phyloP scores from a whole-genome alignment of 1,140 invertebrate species.

The Diorhabda sublineata region DNA sequence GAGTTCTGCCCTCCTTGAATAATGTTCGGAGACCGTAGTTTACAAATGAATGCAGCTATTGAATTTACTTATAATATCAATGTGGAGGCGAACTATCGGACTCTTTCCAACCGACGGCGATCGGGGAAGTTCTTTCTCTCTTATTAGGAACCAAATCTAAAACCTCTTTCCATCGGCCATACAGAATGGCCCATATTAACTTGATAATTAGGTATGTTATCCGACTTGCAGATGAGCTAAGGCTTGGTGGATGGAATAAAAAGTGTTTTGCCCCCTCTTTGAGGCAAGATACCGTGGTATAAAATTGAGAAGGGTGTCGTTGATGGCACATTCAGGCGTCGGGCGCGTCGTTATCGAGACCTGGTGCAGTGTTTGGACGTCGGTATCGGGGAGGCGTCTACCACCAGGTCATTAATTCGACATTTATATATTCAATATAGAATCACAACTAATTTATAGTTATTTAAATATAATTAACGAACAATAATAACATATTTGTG shows the following conservation, averaged over 20 bases:
- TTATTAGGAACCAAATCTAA: conserved; percentile 41
- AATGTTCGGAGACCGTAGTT: conserved; percentile 53
- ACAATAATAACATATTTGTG: too few species aligned
- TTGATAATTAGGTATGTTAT: conserved; percentile 87
- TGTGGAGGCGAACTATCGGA: conserved; percentile 48
- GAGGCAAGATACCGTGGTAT: conserved; percentile 42
- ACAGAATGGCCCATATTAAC: conserved; percentile 75
- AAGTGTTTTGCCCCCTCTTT: conserved; percentile 48
- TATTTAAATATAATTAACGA: neutral
- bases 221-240: conserved; percentile 80
- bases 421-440: neutral
- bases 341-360: conserved; percentile 37
- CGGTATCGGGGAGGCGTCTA: conserved; percentile 16
- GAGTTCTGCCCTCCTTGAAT: conserved; percentile 46
- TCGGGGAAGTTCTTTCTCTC: conserved; percentile 35
- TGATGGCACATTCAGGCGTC: conserved; percentile 46
- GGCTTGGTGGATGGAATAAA: conserved; percentile 48
- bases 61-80: conserved; percentile 72
- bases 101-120: conserved; percentile 39
- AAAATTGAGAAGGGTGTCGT: conserved; percentile 47
- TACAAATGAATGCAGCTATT: conserved; percentile 72
- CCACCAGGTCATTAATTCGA: conserved; percentile 22
- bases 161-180: conserved; percentile 48
- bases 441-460: neutral
- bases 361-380: conserved; percentile 27